Conservation (phyloP, 2,113 vertebrate species). For the Eudyptes chrysolophus region DNA sequence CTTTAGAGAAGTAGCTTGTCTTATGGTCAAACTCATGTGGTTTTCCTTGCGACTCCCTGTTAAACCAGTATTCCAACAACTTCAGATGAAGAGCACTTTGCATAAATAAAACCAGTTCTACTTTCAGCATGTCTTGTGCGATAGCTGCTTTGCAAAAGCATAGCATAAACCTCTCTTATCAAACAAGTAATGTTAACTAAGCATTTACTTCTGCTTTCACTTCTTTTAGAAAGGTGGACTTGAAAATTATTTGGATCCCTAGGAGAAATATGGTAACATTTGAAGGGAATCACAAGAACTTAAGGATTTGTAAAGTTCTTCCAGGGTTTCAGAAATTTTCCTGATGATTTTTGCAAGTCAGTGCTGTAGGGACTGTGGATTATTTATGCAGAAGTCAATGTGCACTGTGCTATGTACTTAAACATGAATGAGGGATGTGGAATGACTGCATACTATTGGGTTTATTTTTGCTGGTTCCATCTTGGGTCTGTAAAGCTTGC, state of each 20-base stretch:
- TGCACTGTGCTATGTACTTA: fast-evolving
- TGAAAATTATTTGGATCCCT: not conserved
- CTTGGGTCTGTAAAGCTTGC: not conserved
- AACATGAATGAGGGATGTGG: not conserved
- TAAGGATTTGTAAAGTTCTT: not conserved
- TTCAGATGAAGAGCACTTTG: not conserved
- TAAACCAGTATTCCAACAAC: not conserved
- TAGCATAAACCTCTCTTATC: not conserved
- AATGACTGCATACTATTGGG: not conserved
- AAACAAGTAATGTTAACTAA: not conserved
- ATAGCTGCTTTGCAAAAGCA: not conserved
- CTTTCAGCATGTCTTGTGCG: not conserved
- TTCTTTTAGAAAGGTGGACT: not conserved
- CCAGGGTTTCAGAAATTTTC: not conserved
- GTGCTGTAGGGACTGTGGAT: not conserved
- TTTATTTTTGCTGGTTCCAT: not conserved
- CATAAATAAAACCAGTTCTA: not conserved
- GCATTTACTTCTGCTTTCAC: not conserved
- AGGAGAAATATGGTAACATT: not conserved
- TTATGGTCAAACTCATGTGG: not conserved
- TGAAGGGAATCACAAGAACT: not conserved
- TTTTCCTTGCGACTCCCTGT: not conserved
- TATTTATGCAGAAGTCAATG: not conserved
- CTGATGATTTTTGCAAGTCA: not conserved
- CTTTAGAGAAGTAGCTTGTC: not conserved